These are phyloP conservation scores for Drosophila littoralis DNA, from an alignment of 1,140 invertebrate genomes.

Conservation along the genomic window DNA sequence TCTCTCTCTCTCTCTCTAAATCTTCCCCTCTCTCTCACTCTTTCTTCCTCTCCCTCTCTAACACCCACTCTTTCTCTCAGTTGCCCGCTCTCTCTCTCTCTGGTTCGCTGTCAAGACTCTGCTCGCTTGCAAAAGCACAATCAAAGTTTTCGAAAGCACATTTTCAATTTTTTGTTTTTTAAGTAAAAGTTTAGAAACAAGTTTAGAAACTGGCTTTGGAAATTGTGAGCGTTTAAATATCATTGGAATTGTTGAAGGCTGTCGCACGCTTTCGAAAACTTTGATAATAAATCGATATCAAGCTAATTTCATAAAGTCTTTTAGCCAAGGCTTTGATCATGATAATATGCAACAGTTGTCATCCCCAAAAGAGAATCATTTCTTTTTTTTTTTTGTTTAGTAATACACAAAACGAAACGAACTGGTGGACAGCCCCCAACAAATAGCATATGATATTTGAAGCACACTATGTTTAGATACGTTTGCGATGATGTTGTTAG, in stretches of 20 bases:
- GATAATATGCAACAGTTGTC: constrained; percentile 42
- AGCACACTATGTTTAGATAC: constrained; percentile 31
- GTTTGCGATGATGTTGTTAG: constrained; percentile 22
- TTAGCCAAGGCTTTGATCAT: constrained; percentile 19
- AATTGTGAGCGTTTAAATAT: constrained; percentile 56
- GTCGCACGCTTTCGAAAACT: constrained; percentile 90
- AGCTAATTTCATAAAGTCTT: too few species aligned
- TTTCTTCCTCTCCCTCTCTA: neutral
- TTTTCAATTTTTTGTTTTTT: neutral
- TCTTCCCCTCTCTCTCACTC: neutral
- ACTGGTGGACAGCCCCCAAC: constrained; percentile 87
- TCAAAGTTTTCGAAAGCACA: constrained; percentile 73
- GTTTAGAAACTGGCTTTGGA: constrained; percentile 14
- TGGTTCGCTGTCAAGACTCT: neutral
- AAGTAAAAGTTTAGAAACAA: neutral
- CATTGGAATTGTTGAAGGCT: constrained; percentile 83
- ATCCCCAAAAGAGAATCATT: constrained; percentile 8
- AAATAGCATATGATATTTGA: constrained; percentile 82
- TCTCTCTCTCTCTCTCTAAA: neutral
- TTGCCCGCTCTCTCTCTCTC: constrained; percentile 1
- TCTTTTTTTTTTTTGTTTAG: neutral
- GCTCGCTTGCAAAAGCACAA: constrained; percentile 1
- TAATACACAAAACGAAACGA: constrained; percentile 43
- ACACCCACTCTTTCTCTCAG: neutral
- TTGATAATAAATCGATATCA: constrained; percentile 77